Evolutionary conservation across 1,140 invertebrate genomes (phyloP).

Genomic region (Ips nitidus): DNA sequence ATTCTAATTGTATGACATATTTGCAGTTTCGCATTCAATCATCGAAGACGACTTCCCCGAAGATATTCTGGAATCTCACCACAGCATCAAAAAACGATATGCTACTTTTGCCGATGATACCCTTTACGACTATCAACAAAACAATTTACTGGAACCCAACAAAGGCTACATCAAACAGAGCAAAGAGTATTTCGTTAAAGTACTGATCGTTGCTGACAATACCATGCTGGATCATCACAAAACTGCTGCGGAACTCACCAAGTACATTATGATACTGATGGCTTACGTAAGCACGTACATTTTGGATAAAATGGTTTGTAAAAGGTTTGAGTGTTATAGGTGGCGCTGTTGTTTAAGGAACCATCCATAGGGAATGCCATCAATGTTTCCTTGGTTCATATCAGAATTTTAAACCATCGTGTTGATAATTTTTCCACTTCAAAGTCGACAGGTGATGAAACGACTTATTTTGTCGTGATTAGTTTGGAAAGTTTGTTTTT

Average conservation of each 20-base stretch:
- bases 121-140: slow-evolving; percentile 15
- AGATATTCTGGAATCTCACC: slow-evolving; percentile 32
- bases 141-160: slow-evolving; percentile 8
- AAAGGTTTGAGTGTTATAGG: slow-evolving; percentile 54
- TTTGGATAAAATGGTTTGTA: not conserved
- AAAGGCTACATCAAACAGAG: slow-evolving; percentile 41
- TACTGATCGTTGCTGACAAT: slow-evolving; percentile 76
- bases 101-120: slow-evolving; percentile 29
- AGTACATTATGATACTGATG: slow-evolving; percentile 80
- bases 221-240: slow-evolving; percentile 77
- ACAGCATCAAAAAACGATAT: slow-evolving; percentile 35
- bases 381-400: slow-evolving; percentile 73
- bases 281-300: slow-evolving; percentile 65
- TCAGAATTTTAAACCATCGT: slow-evolving; percentile 59
- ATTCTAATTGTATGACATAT: not conserved
- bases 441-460: slow-evolving; percentile 38
- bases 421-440: slow-evolving; percentile 44
- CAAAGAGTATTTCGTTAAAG: slow-evolving; percentile 70
- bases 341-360: slow-evolving; percentile 76
- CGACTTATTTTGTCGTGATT: slow-evolving; percentile 1
- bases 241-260: slow-evolving; percentile 55
- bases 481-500: not conserved
- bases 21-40: not conserved
- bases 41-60: slow-evolving; percentile 41
- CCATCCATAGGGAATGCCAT: slow-evolving; percentile 80